phyloP scores from a whole-genome alignment of 1,140 invertebrate genomes.

The Diorhabda sublineata region DNA sequence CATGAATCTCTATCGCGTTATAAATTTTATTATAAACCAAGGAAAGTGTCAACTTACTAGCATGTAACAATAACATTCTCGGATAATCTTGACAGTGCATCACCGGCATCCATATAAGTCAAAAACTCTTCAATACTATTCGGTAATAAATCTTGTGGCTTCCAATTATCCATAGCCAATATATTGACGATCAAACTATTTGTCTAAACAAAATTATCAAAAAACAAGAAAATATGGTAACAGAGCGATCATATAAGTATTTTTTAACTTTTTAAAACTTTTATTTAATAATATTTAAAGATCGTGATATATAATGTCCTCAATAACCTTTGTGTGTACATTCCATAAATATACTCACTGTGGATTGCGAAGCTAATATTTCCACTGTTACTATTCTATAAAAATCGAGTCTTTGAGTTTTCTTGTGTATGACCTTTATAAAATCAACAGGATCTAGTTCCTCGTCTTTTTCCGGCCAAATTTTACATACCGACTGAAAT shows the following conservation, averaged over 20 bases:
- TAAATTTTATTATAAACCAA: neutral
- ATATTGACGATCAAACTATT: slow-evolving; percentile 19
- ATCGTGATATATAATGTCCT: neutral
- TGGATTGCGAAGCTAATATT: neutral
- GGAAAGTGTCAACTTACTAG: slow-evolving; percentile 26
- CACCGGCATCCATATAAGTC: slow-evolving; percentile 23
- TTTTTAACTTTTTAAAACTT: no score
- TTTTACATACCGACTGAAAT: slow-evolving; percentile 10
- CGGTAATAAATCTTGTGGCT: slow-evolving; percentile 12
- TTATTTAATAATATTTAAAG: neutral
- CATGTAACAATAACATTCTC: slow-evolving; percentile 26
- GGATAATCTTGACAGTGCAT: slow-evolving; percentile 18
- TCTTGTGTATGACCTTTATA: slow-evolving; percentile 16
- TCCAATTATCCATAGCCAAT: slow-evolving; percentile 25
- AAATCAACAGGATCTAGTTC: slow-evolving; percentile 23
- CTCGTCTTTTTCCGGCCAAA: slow-evolving; percentile 24
- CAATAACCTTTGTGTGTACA: neutral
- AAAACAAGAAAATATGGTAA: neutral
- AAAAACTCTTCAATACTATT: slow-evolving; percentile 24
- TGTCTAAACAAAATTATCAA: slow-evolving; percentile 12
- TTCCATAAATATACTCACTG: neutral
- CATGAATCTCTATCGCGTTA: neutral
- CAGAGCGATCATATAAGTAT: no score
- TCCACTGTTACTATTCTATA: slow-evolving; percentile 20
- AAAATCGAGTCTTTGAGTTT: slow-evolving; percentile 7